Evolutionary conservation across 2,797 vertebrate genomes (phyloP).

Genomic region (Dallia pectoralis): DNA sequence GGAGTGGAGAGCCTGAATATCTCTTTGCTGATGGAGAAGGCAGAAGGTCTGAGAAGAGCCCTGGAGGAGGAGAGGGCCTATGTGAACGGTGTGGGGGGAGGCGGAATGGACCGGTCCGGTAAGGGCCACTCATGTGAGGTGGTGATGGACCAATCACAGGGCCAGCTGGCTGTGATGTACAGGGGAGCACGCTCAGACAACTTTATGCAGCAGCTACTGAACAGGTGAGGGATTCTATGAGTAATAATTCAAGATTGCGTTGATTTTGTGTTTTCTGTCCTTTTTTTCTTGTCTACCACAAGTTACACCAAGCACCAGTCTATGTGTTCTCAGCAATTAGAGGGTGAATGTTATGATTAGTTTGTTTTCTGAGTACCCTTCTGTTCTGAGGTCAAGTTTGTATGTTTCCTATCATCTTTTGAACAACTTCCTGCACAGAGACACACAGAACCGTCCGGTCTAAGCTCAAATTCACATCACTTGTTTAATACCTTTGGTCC

Average conservation of each 20-base stretch:
- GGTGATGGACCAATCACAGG: slow-evolving; percentile 81
- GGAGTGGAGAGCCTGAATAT: slow-evolving; percentile 91
- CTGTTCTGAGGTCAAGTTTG: no score
- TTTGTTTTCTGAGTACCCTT: no score
- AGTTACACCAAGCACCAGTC: no score
- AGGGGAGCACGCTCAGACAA: slow-evolving; percentile 87
- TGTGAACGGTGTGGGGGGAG: slow-evolving; percentile 79
- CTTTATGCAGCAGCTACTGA: slow-evolving; percentile 97
- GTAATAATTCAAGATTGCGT: neutral
- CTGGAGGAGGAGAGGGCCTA: slow-evolving; percentile 93
- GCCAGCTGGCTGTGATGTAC: slow-evolving; percentile 88
- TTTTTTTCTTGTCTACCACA: no score
- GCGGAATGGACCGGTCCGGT: slow-evolving; percentile 74
- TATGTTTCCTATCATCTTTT: neutral
- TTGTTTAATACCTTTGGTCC: no score
- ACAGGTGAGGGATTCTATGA: slow-evolving; percentile 69
- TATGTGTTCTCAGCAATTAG: no score
- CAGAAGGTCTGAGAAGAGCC: slow-evolving; percentile 88
- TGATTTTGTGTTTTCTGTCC: neutral
- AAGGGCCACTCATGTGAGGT: slow-evolving; percentile 74
- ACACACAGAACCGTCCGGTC: no score
- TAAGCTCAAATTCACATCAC: no score
- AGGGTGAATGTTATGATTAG: no score
- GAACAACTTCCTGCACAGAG: neutral
- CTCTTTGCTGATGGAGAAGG: slow-evolving; percentile 96